Percentiles rank a stretch among this genome's conserved stretches.
phyloP scores from a whole-genome alignment of 1,140 invertebrate species.

The Contarinia nasturtii region DNA sequence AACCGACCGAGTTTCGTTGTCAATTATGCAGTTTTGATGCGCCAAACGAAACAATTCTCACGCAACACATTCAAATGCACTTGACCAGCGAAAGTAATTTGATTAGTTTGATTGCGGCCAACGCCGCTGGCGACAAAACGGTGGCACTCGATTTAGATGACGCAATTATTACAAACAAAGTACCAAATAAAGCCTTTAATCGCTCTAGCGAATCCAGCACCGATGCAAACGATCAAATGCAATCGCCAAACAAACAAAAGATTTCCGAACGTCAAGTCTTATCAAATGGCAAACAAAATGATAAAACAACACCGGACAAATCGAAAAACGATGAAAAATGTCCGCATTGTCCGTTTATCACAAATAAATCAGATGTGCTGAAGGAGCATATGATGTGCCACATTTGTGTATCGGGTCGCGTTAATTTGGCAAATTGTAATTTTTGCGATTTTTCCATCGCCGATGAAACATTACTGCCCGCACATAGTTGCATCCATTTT shows the following conservation, averaged over 20 bases:
- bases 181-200: slow-evolving; percentile 3
- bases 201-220: neutral
- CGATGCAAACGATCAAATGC: neutral
- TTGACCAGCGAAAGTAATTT: slow-evolving; percentile 5
- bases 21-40: slow-evolving; percentile 17
- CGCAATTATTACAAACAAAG: slow-evolving; percentile 9
- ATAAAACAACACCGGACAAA: slow-evolving; percentile 43
- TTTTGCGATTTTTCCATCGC: slow-evolving; percentile 61
- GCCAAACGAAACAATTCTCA: slow-evolving; percentile 25
- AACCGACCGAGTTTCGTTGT: slow-evolving; percentile 34
- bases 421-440: slow-evolving; percentile 51
- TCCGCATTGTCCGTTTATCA: slow-evolving; percentile 32
- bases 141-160: slow-evolving; percentile 4
- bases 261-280: neutral
- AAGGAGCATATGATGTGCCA: slow-evolving; percentile 37
- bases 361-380: slow-evolving; percentile 9
- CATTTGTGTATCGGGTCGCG: slow-evolving; percentile 44
- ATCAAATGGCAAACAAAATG: slow-evolving; percentile 42
- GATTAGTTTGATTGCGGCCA: slow-evolving; percentile 3
- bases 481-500: slow-evolving; percentile 19
- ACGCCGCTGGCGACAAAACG: slow-evolving; percentile 8
- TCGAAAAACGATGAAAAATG: slow-evolving; percentile 45
- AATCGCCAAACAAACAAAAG: slow-evolving; percentile 15
- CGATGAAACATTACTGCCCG: slow-evolving; percentile 11
- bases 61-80: slow-evolving; percentile 18